A percentile compares a stretch with the other conserved stretches of the same genome.
Evolutionary conservation across 2,113 vertebrate genomes (phyloP).

Genomic region (Galemys pyrenaicus): DNA sequence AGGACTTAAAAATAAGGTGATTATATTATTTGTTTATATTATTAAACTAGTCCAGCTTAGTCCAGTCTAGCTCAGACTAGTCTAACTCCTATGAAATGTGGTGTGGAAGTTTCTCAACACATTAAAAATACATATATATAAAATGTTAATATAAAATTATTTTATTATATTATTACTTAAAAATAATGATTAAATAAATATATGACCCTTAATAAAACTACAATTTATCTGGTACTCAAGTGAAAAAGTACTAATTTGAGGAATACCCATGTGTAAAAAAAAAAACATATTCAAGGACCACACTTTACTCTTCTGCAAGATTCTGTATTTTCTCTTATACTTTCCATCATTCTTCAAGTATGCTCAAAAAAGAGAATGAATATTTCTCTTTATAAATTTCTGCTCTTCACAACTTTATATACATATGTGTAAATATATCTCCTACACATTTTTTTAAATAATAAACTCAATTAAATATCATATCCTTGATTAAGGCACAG

Average conservation of each 20-base stretch:
- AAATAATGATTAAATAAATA: background rate
- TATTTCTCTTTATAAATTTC: slow-evolving; percentile 12
- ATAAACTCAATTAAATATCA: background rate
- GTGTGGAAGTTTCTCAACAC: too few species aligned
- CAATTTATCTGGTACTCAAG: background rate
- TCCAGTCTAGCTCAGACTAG: too few species aligned
- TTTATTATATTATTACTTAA: too few species aligned
- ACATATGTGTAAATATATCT: background rate
- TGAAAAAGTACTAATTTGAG: background rate
- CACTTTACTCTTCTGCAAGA: background rate
- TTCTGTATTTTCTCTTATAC: background rate
- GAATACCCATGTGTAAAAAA: background rate
- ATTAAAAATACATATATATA: too few species aligned
- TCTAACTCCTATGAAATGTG: too few species aligned
- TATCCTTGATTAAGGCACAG: slow-evolving; percentile 8
- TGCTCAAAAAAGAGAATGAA: background rate
- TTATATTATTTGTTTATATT: background rate
- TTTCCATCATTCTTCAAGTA: background rate
- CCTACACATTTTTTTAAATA: background rate
- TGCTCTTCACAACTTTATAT: background rate
- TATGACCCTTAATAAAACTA: background rate
- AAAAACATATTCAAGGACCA: background rate
- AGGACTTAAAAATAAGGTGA: background rate
- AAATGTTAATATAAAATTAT: too few species aligned
- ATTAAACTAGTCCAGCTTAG: too few species aligned